These are phyloP conservation scores for Neoseiulus cucumeris DNA, from an alignment of 1,140 invertebrate species.

Conservation along the genomic window DNA sequence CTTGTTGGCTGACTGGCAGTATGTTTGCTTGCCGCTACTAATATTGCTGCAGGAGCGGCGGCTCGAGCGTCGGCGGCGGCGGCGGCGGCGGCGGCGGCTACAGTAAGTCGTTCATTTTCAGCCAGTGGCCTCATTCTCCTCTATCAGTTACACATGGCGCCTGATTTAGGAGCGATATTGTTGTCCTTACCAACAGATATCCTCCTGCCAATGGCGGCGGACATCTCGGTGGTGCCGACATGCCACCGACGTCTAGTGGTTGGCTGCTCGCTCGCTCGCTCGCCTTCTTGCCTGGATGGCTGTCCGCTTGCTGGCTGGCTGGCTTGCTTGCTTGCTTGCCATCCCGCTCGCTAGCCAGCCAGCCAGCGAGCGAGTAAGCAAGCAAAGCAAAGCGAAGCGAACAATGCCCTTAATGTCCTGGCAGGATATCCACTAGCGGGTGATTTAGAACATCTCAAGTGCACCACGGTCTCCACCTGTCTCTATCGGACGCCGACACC, in stretches of 20 bases:
- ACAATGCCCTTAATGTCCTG: conserved; percentile 10
- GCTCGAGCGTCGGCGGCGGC: too few species aligned
- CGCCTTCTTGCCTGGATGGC: background rate
- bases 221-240: background rate
- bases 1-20: too few species aligned
- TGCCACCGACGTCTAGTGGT: background rate
- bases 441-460: conserved; percentile 11
- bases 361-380: background rate
- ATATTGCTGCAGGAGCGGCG: too few species aligned
- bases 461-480: conserved; percentile 6
- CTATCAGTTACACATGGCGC: conserved; percentile 11
- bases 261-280: background rate
- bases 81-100: too few species aligned
- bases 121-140: background rate
- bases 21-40: too few species aligned
- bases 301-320: background rate
- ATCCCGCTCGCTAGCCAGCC: background rate
- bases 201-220: conserved; percentile 2
- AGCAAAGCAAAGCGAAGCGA: background rate
- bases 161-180: conserved; percentile 11
- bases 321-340: background rate
- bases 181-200: conserved; percentile 12
- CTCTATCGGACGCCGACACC: background rate
- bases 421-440: conserved; percentile 9
- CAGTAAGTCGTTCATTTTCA: too few species aligned